phyloP scores from a whole-genome alignment of 2,113 vertebrate genomes.

The Tychaedon coryphoeus region DNA sequence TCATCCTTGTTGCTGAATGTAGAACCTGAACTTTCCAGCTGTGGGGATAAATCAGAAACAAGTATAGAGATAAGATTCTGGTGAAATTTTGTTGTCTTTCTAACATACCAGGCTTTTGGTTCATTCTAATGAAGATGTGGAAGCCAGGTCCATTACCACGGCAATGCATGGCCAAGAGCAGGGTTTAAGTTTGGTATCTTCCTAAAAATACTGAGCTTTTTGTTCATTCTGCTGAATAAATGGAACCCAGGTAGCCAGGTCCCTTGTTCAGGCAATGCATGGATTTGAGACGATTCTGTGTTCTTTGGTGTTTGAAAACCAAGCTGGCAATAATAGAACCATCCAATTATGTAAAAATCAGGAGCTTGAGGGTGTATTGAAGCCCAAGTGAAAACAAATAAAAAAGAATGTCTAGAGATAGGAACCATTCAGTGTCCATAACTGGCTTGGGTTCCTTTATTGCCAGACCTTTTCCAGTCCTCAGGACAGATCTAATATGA shows the following conservation, averaged over 20 bases:
- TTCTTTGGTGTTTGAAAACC: not conserved
- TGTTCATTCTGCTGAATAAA: not conserved
- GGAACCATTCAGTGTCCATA: not conserved
- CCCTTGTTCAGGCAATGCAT: rapidly evolving
- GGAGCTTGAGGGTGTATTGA: not conserved
- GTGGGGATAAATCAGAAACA: not conserved
- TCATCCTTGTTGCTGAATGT: not conserved
- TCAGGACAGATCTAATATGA: not conserved
- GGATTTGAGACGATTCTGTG: not conserved
- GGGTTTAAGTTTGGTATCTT: not conserved
- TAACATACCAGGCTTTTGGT: not conserved
- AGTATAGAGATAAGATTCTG: not conserved
- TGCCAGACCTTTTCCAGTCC: not conserved
- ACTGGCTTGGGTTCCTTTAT: not conserved
- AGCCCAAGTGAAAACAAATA: not conserved
- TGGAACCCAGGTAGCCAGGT: not conserved
- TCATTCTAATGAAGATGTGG: not conserved
- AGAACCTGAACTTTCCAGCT: not conserved
- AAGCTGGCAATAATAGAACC: not conserved
- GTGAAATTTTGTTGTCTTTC: not conserved
- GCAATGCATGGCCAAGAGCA: not conserved
- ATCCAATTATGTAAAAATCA: not conserved
- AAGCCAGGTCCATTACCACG: not conserved
- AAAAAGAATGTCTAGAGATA: not conserved
- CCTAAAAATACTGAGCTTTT: not conserved